These are phyloP conservation scores for Serilophus lunatus DNA, from an alignment of 2,113 vertebrate genomes.

Conservation along the genomic window DNA sequence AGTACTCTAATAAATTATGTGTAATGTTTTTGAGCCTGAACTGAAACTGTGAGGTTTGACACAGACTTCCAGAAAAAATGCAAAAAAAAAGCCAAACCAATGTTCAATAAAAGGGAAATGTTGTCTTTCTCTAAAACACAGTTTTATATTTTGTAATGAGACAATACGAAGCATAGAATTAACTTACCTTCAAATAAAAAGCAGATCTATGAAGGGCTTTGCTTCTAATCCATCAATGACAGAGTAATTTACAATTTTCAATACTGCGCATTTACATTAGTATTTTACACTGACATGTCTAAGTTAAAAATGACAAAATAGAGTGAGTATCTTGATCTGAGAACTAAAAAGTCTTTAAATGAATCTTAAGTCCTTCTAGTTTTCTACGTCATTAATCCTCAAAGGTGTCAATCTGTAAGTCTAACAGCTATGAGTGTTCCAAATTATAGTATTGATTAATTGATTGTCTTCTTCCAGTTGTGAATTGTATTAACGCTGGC, in stretches of 20 bases:
- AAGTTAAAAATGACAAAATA: constrained; percentile 43
- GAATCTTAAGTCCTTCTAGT: constrained; percentile 56
- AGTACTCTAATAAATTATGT: neutral
- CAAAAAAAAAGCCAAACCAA: neutral
- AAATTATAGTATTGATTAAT: constrained; percentile 82
- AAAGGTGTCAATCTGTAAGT: constrained; percentile 70
- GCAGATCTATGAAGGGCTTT: neutral
- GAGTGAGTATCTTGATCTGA: constrained; percentile 21
- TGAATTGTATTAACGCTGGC: constrained; percentile 70
- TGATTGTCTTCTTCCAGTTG: constrained; percentile 75
- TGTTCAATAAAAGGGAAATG: neutral
- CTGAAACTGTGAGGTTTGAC: neutral
- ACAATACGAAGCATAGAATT: neutral
- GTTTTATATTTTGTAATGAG: neutral
- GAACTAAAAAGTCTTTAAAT: constrained; percentile 52
- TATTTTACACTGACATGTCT: constrained; percentile 2
- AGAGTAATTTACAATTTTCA: constrained; percentile 38
- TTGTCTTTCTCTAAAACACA: neutral
- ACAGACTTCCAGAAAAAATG: neutral
- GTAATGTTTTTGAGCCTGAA: neutral
- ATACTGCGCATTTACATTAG: constrained; percentile 6
- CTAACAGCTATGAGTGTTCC: constrained; percentile 71
- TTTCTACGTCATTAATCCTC: constrained; percentile 72
- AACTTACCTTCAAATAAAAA: neutral
- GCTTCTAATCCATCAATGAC: neutral